Conservation (phyloP, 2,797 vertebrate genomes). For the Rhodeus uyekii region DNA sequence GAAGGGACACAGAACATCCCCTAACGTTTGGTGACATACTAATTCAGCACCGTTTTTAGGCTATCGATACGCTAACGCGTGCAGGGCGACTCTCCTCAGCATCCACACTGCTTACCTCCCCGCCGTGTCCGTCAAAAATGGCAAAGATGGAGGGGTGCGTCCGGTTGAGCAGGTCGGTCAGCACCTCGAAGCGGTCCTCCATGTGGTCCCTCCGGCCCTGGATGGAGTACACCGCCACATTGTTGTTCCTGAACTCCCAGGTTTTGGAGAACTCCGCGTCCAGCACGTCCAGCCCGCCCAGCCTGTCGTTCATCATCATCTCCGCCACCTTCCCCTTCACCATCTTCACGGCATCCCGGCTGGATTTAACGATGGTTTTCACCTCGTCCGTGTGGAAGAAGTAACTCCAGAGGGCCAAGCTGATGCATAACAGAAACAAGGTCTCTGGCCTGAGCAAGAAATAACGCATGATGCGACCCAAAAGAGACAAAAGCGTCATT, state of each 20-base stretch:
- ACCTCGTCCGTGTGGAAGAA: constrained; percentile 99
- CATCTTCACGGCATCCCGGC: constrained; percentile 99
- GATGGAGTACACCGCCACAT: constrained; percentile 97
- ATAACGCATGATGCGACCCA: constrained; percentile 99
- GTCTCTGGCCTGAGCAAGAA: constrained; percentile 99
- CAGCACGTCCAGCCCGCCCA: constrained; percentile 90
- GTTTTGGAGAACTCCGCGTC: constrained; percentile 98
- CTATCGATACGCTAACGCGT: no score
- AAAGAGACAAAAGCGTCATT: constrained; percentile 98
- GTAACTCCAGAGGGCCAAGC: constrained; percentile 98
- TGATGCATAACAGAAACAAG: constrained; percentile 95
- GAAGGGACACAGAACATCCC: no score
- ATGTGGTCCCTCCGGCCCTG: constrained; percentile 98
- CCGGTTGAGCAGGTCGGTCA: constrained; percentile 92
- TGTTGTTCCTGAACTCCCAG: constrained; percentile 96
- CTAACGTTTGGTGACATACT: no score
- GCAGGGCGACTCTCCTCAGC: constrained; percentile 35
- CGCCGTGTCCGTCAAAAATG: constrained; percentile 97
- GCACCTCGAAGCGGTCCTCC: constrained; percentile 97
- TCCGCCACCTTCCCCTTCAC: constrained; percentile 99
- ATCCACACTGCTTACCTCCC: constrained; percentile 83
- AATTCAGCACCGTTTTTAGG: no score
- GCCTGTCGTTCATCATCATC: constrained; percentile 97
- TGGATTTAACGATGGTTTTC: constrained; percentile 99
- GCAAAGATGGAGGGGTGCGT: constrained; percentile 97